phyloP scores from a whole-genome alignment of 2,888 invertebrate species.

The Parnassius orleans region DNA sequence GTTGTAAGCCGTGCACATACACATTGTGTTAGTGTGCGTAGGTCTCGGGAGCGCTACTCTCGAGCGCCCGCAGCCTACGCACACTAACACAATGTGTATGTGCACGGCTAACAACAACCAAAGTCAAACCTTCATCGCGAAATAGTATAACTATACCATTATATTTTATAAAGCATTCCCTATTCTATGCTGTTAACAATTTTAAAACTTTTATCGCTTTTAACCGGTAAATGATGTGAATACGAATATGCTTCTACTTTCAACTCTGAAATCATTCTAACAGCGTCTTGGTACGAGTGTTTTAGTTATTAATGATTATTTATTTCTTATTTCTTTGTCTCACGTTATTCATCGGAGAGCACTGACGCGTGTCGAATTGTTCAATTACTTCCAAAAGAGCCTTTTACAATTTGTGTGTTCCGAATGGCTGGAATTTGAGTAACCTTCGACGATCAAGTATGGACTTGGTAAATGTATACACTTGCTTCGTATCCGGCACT shows the following conservation, averaged over 20 bases:
- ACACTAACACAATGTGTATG: too few species aligned
- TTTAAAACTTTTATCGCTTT: slow-evolving; percentile 23
- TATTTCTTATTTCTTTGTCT: slow-evolving; percentile 46
- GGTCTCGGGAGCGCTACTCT: too few species aligned
- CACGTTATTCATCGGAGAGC: slow-evolving; percentile 49
- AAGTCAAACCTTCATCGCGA: too few species aligned
- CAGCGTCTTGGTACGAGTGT: slow-evolving; percentile 81
- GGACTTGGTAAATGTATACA: slow-evolving; percentile 32
- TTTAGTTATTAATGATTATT: slow-evolving; percentile 61
- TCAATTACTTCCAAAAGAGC: slow-evolving; percentile 15
- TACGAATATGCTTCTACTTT: slow-evolving; percentile 45
- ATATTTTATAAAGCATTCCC: background rate
- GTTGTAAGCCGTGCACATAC: too few species aligned
- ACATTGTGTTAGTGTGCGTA: too few species aligned
- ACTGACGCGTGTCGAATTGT: slow-evolving; percentile 20
- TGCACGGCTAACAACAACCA: too few species aligned
- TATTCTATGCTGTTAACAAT: slow-evolving; percentile 5
- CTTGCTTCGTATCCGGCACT: slow-evolving; percentile 9
- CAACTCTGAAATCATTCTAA: slow-evolving; percentile 58
- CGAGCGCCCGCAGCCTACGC: too few species aligned
- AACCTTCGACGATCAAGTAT: slow-evolving; percentile 36
- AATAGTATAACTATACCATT: background rate
- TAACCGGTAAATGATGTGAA: slow-evolving; percentile 50
- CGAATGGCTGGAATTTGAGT: slow-evolving; percentile 39
- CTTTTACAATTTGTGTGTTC: slow-evolving; percentile 11